Evolutionary conservation across 35 echinoderm and acorn worm genomes (phyloP).

Genomic region (Ophioderma brevispina): DNA sequence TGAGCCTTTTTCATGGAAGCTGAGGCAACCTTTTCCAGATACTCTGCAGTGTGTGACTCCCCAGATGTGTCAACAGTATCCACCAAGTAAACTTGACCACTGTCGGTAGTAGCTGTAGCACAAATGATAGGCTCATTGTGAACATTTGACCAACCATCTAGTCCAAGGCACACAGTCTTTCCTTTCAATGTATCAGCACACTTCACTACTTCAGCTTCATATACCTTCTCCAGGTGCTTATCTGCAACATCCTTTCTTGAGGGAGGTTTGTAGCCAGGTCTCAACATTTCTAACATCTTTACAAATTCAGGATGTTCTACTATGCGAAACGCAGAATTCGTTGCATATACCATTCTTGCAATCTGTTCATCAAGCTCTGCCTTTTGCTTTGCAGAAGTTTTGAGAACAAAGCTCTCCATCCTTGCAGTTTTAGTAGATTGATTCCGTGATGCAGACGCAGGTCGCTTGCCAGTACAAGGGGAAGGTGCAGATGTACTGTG

Average conservation of each 20-base stretch:
- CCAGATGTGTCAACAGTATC: constrained; percentile 36
- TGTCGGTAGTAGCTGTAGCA: constrained; percentile 5
- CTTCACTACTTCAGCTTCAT: not conserved
- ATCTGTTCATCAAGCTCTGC: constrained; percentile 31
- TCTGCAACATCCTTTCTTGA: not conserved
- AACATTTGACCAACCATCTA: constrained; percentile 35
- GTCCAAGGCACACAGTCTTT: constrained; percentile 29
- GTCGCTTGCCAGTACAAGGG: too few species aligned
- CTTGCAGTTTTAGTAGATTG: too few species aligned
- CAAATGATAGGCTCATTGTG: constrained; percentile 27
- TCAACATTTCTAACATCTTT: not conserved
- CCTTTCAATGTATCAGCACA: not conserved
- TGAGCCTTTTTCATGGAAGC: constrained; percentile 7
- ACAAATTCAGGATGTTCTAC: constrained; percentile 42
- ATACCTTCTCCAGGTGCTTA: not conserved
- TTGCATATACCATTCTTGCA: constrained; percentile 25
- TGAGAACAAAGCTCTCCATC: too few species aligned
- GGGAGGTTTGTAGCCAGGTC: not conserved
- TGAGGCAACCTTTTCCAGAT: constrained; percentile 9
- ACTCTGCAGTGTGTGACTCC: constrained; percentile 33
- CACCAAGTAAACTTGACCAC: constrained; percentile 32
- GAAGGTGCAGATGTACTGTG: too few species aligned
- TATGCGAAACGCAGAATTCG: constrained; percentile 24
- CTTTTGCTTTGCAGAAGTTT: constrained; percentile 13
- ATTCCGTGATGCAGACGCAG: too few species aligned